A percentile compares a stretch with the other conserved stretches of the same genome.
Conservation (phyloP, 1,140 invertebrate genomes). For the Oscheius sp. region DNA sequence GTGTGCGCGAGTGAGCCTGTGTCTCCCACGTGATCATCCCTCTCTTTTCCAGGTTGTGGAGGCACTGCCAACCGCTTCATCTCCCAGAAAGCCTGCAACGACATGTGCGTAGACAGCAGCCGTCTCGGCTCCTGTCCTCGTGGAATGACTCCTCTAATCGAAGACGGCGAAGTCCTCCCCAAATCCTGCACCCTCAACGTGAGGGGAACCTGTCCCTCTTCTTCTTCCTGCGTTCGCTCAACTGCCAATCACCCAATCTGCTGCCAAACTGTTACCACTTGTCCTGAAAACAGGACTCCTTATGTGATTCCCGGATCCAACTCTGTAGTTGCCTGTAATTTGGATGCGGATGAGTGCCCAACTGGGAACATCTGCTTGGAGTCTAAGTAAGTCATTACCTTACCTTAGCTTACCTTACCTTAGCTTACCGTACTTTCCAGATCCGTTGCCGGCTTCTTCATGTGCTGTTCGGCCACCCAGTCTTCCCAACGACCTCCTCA, state of each 20-base stretch:
- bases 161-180: conserved; percentile 28
- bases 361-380: conserved; percentile 35
- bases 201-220: conserved; percentile 28
- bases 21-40: no score
- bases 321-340: conserved; percentile 57
- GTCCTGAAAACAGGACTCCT: conserved; percentile 48
- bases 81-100: conserved; percentile 47
- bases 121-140: conserved; percentile 54
- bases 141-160: conserved; percentile 52
- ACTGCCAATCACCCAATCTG: conserved; percentile 49
- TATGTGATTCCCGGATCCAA: conserved; percentile 59
- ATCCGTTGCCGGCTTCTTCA: conserved; percentile 54
- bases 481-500: conserved; percentile 22
- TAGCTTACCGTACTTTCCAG: neutral
- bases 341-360: conserved; percentile 44
- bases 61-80: conserved; percentile 53
- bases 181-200: conserved; percentile 42
- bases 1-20: no score
- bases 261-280: conserved; percentile 51
- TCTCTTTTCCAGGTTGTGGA: conserved; percentile 48
- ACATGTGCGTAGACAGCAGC: conserved; percentile 44
- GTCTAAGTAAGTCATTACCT: conserved; percentile 4
- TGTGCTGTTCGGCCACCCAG: conserved; percentile 51
- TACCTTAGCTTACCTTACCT: neutral
- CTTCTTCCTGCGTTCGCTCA: conserved; percentile 55